Evolutionary conservation across 2,888 invertebrate species (phyloP).

Genomic region (Adelognathus sp.): DNA sequence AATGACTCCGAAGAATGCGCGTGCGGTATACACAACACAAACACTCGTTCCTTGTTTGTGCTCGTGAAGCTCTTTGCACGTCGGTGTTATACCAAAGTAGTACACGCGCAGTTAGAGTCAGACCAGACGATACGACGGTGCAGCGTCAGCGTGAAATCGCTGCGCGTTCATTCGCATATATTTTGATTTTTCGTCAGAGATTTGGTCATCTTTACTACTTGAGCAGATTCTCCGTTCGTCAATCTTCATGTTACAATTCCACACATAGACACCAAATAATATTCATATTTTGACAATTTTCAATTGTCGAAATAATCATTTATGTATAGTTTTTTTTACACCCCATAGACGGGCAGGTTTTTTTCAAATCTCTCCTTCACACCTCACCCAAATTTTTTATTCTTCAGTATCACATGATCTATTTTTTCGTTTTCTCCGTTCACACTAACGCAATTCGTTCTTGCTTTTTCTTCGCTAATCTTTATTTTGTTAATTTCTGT

Average conservation of each 20-base stretch:
- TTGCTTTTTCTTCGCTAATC: too few relatives aligned
- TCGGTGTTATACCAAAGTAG: slow-evolving; percentile 51
- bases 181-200: slow-evolving; percentile 30
- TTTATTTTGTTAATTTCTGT: too few relatives aligned
- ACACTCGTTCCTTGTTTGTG: slow-evolving; percentile 2
- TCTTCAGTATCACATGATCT: too few relatives aligned
- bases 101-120: slow-evolving; percentile 60
- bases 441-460: too few relatives aligned
- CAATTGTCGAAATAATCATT: too few relatives aligned
- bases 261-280: not conserved
- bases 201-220: slow-evolving; percentile 52
- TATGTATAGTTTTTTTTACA: too few relatives aligned
- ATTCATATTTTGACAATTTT: too few relatives aligned
- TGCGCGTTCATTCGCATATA: not conserved
- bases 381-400: too few relatives aligned
- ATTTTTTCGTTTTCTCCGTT: too few relatives aligned
- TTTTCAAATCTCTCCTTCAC: too few relatives aligned
- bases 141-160: not conserved
- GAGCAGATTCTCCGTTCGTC: slow-evolving; percentile 7
- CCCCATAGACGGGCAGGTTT: too few relatives aligned
- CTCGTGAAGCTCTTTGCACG: slow-evolving; percentile 12
- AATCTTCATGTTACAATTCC: slow-evolving; percentile 16
- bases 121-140: slow-evolving; percentile 27
- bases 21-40: slow-evolving; percentile 12
- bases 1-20: slow-evolving; percentile 50